Percentiles rank a stretch among this genome's conserved stretches.
These are phyloP conservation scores for Rhizomys pruinosus DNA, from an alignment of 2,113 vertebrate genomes.

Conservation along the genomic window DNA sequence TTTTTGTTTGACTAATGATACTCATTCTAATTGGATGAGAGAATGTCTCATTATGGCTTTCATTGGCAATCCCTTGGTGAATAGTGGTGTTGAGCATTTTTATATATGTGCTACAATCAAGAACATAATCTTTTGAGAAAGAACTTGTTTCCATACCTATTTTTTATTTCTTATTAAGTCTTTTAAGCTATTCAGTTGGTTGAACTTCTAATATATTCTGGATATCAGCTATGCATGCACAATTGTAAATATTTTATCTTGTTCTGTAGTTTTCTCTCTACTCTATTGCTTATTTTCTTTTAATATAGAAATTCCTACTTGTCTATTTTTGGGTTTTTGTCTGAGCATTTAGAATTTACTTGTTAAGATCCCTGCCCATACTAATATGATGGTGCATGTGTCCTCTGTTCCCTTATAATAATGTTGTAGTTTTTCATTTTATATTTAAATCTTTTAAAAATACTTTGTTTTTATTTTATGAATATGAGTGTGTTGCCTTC, in stretches of 20 bases:
- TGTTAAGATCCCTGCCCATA: neutral
- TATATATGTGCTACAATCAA: neutral
- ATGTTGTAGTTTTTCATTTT: neutral
- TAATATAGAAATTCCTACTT: neutral
- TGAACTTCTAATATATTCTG: neutral
- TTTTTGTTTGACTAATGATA: neutral
- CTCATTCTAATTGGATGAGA: neutral
- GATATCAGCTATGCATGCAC: no score
- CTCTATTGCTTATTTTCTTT: neutral
- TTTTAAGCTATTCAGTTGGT: neutral
- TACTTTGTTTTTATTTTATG: no score
- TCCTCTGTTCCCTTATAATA: neutral
- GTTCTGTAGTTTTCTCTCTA: neutral
- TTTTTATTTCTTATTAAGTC: neutral
- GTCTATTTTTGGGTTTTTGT: neutral
- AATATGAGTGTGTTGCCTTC: no score
- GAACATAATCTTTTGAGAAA: neutral
- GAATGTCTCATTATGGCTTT: neutral
- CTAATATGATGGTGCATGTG: no score
- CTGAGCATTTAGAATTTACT: neutral
- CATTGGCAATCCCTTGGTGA: neutral
- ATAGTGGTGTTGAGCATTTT: neutral
- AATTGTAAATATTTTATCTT: neutral
- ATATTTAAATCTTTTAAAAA: neutral
- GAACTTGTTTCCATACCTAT: neutral